phyloP scores from a whole-genome alignment of 2,888 invertebrate genomes.

The Lamellibrachia satsuma region DNA sequence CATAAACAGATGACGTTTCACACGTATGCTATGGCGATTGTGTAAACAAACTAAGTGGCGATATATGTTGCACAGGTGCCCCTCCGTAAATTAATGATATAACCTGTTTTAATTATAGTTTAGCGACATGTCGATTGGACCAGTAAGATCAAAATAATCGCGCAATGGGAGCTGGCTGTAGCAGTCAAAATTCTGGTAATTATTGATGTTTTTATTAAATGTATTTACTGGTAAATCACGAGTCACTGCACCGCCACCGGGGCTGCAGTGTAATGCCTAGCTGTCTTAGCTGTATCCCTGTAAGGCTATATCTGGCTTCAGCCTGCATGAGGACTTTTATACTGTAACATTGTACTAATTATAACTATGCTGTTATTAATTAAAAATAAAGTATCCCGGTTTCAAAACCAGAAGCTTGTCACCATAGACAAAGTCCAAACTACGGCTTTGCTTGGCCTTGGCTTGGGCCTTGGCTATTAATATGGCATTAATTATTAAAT shows the following conservation, averaged over 20 bases:
- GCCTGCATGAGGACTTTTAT: too few relatives aligned
- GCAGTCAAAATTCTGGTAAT: constrained; percentile 10
- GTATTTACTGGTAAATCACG: background rate
- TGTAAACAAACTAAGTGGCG: background rate
- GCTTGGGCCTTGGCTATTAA: too few relatives aligned
- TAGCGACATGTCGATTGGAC: background rate
- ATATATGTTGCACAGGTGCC: background rate
- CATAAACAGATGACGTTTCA: background rate
- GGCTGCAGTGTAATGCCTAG: too few relatives aligned
- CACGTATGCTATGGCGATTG: constrained; percentile 13
- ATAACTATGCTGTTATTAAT: too few relatives aligned
- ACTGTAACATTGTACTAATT: too few relatives aligned
- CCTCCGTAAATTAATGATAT: background rate
- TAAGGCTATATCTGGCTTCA: too few relatives aligned
- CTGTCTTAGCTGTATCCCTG: too few relatives aligned
- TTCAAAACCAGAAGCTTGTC: too few relatives aligned
- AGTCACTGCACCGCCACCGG: background rate
- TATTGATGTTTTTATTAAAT: background rate
- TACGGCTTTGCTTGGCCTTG: too few relatives aligned
- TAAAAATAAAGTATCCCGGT: too few relatives aligned
- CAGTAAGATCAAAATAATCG: background rate
- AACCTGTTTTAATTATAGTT: background rate
- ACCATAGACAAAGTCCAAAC: too few relatives aligned
- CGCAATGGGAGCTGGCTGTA: background rate
- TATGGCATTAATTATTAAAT: too few relatives aligned